Base-by-base conservation (phyloP, 2,888 invertebrate species). In the Alloscopus bannaensis region DNA sequence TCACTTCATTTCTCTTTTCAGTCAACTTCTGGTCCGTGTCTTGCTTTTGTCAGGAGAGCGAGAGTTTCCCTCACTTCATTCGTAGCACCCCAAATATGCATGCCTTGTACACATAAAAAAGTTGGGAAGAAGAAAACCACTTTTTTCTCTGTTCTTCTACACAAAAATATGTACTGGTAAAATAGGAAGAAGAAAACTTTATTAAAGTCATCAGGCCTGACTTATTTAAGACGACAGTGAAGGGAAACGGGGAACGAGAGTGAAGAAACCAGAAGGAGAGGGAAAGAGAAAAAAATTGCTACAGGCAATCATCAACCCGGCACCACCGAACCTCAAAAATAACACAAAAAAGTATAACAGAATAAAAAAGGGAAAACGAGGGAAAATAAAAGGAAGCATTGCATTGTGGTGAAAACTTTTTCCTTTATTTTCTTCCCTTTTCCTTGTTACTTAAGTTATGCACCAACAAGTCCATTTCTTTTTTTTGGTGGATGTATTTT, bases 1-100 rank as follows among this genome's bases (percentile, higher is more conserved):
- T 66, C 66, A 59, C 59, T 75, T 75, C 50, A 47, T 75, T 66
- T 66, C 75, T 42, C 57, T 55, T 47, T 29, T 28, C 20, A n/a
- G 22, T 29, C 36, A 40, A 52, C 62, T 50, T 71, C 62, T 40
- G 31, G 45, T 65, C 65, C 47, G 22, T 18, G 20, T 57, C 29
- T 57, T 57, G 4, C 24, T 26, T 65, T 28, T 42, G 22, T 64
- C 20, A 42, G 16, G 26, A 22, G 26, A 52, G 52, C 11, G 22
- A 18, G 22, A n/a, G 20, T 18, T 1, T 18, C 11, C 22, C 52
- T 13, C 24, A 11, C 18, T 52, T 22, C 24, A 52, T 52, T 22
- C 52, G 18, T n/a, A n/a, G n/a, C n/a, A 52, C 52, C 18, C 1
- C 11, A 52, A 52, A 52, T 64, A 64, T 45, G 65, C 47, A 47